Percentiles rank a stretch among this genome's conserved stretches.
phyloP scores from a whole-genome alignment of 2,797 vertebrate genomes.

The Pipistrellus pygmaeus region DNA sequence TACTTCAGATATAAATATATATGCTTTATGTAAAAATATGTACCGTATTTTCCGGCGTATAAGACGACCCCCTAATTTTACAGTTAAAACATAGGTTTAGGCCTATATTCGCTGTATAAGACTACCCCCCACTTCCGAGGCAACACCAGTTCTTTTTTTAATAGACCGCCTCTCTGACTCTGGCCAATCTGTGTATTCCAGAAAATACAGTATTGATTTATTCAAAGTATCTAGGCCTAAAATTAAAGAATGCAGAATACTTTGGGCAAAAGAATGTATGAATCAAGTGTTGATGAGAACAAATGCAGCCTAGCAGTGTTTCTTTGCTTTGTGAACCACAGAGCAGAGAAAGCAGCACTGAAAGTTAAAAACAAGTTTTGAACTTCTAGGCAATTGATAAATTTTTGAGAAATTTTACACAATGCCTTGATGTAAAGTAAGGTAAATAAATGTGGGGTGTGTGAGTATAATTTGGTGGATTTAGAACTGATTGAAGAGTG shows the following conservation, averaged over 20 bases:
- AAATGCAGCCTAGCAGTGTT: background rate
- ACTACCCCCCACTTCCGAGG: too few relatives aligned
- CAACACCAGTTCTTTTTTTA: too few relatives aligned
- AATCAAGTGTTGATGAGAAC: background rate
- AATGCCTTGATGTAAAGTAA: background rate
- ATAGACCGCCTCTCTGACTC: too few relatives aligned
- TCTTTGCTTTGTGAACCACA: background rate
- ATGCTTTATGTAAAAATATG: background rate
- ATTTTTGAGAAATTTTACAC: slow-evolving; percentile 11
- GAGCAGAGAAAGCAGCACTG: background rate
- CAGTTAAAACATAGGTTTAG: too few relatives aligned
- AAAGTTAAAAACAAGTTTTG: background rate
- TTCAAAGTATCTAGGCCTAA: background rate
- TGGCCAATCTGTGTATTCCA: too few relatives aligned
- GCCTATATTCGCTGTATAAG: too few relatives aligned
- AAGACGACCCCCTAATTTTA: too few relatives aligned
- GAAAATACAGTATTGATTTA: background rate
- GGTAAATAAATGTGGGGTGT: background rate
- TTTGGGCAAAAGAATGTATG: background rate
- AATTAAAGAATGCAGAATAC: background rate
- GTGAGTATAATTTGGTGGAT: slow-evolving; percentile 12
- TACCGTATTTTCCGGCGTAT: too few relatives aligned
- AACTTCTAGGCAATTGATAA: slow-evolving; percentile 15
- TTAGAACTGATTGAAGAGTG: background rate
- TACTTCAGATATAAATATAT: background rate